A percentile compares a stretch with the other conserved stretches of the same genome.
Evolutionary conservation across 2,797 vertebrate genomes (phyloP).

Genomic region (Xenops minutus): DNA sequence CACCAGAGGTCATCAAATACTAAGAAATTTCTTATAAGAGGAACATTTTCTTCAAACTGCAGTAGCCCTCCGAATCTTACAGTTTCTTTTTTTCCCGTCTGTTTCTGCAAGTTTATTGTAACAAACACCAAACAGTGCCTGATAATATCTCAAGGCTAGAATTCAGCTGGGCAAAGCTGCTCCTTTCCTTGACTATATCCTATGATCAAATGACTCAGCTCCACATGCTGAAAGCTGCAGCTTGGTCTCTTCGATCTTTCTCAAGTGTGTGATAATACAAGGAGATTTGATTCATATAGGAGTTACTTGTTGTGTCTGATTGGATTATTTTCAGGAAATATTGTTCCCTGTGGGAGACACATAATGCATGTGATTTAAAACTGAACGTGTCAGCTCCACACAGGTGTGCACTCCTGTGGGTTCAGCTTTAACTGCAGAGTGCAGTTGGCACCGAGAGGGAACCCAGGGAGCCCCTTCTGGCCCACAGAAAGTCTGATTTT

Average conservation of each 20-base stretch:
- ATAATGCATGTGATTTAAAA: background rate
- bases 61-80: background rate
- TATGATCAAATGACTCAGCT: background rate
- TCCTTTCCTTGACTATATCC: no score
- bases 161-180: background rate
- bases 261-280: background rate
- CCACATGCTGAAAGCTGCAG: background rate
- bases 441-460: background rate
- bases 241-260: background rate
- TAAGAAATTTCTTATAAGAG: background rate
- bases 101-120: background rate
- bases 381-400: background rate
- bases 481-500: background rate
- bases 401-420: background rate
- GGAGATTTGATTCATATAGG: background rate
- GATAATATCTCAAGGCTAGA: background rate
- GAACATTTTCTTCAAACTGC: background rate
- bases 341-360: background rate
- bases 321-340: background rate
- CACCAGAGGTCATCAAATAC: constrained; percentile 66
- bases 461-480: background rate
- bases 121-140: background rate
- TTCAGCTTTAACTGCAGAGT: background rate
- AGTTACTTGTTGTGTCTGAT: background rate
- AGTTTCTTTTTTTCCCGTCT: background rate